Conservation (phyloP, 2,797 vertebrate genomes). For the Arnoldichthys spilopterus region DNA sequence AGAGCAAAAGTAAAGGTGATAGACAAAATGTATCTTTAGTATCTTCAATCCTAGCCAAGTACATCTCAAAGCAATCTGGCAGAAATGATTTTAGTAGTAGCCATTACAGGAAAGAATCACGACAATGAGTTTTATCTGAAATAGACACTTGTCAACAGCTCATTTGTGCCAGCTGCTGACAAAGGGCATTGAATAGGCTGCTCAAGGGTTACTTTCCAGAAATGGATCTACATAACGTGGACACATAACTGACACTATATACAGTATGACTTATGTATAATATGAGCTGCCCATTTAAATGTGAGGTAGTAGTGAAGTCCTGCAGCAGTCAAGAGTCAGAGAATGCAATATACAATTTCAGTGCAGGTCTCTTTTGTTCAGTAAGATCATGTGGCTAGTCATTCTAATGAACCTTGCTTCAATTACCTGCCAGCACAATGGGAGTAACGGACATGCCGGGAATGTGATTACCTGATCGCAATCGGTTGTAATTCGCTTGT, state of each 20-base stretch:
- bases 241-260: neutral
- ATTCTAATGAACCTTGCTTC: conserved; percentile 50
- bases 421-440: conserved; percentile 51
- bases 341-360: conserved; percentile 30
- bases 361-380: conserved; percentile 35
- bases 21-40: neutral
- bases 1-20: neutral
- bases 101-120: conserved; percentile 61
- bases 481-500: conserved; percentile 69
- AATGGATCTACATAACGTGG: neutral
- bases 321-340: conserved; percentile 9
- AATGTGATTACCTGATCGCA: conserved; percentile 76
- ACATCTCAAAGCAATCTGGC: conserved; percentile 62
- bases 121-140: conserved; percentile 66
- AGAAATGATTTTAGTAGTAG: conserved; percentile 68
- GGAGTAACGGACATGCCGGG: conserved; percentile 58
- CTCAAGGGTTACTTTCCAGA: conserved; percentile 3
- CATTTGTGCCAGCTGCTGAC: conserved; percentile 55
- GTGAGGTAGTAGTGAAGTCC: neutral
- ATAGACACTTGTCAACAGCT: conserved; percentile 66
- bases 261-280: neutral
- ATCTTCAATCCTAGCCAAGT: neutral
- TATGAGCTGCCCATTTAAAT: neutral
- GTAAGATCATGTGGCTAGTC: conserved; percentile 30
- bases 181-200: conserved; percentile 26